Percentiles rank a stretch among this genome's conserved stretches.
Evolutionary conservation across 2,113 vertebrate species (phyloP).

Genomic region (Rhipidura dahli): DNA sequence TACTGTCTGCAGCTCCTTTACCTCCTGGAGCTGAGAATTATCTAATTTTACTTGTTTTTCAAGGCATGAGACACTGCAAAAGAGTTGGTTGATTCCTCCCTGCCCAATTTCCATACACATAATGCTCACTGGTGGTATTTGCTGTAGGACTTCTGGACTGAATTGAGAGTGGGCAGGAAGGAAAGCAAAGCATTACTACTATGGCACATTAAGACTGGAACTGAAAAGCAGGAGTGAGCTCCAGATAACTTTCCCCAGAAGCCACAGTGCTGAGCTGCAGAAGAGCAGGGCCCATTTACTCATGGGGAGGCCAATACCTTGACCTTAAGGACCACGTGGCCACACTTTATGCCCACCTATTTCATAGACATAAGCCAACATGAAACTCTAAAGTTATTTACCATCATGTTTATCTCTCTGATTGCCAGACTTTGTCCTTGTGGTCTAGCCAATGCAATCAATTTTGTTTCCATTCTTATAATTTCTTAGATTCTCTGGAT

Average conservation of each 20-base stretch:
- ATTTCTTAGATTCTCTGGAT: background rate
- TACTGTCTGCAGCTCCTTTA: background rate
- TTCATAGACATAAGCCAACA: background rate
- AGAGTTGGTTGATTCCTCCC: background rate
- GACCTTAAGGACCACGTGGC: background rate
- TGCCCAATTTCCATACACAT: background rate
- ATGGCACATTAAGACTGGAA: background rate
- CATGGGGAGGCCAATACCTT: background rate
- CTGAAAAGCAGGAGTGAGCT: background rate
- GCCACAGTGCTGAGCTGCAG: background rate
- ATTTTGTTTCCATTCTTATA: background rate
- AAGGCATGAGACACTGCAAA: background rate
- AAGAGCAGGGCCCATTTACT: background rate
- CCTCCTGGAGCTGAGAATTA: background rate
- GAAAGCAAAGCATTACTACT: background rate
- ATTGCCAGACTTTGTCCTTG: background rate
- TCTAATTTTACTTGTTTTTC: background rate
- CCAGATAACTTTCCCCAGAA: background rate
- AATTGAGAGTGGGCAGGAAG: background rate
- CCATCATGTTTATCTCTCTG: background rate
- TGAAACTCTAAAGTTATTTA: background rate
- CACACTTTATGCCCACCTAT: background rate
- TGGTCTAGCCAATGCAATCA: background rate
- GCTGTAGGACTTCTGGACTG: background rate
- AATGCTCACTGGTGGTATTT: background rate